phyloP scores from a whole-genome alignment of 1,140 invertebrate genomes.

The Drusus annulatus region DNA sequence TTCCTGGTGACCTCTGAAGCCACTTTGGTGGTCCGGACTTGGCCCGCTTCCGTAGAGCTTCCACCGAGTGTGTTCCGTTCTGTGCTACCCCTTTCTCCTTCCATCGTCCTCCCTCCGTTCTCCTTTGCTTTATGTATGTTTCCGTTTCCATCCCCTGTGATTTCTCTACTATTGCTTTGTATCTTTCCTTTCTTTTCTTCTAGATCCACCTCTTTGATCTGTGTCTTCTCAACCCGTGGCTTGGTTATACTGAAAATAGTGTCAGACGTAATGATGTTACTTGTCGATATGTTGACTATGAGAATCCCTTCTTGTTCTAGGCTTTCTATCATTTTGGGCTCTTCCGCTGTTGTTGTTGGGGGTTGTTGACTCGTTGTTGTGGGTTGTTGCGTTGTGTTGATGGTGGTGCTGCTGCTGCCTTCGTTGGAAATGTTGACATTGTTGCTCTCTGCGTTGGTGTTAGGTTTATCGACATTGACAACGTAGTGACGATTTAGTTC shows the following conservation, averaged over 20 bases:
- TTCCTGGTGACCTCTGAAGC: slow-evolving; percentile 50
- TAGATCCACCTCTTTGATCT: slow-evolving; percentile 45
- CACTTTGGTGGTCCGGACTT: background rate
- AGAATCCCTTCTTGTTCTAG: slow-evolving; percentile 70
- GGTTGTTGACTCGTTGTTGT: background rate
- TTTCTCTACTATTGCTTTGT: slow-evolving; percentile 71
- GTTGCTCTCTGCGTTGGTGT: slow-evolving; percentile 21
- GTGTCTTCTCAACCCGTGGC: slow-evolving; percentile 15
- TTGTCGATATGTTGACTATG: slow-evolving; percentile 68
- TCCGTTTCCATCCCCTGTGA: slow-evolving; percentile 68
- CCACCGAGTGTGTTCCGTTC: slow-evolving; percentile 23
- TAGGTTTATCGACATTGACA: background rate
- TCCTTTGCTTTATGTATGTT: slow-evolving; percentile 67
- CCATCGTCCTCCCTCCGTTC: slow-evolving; percentile 61
- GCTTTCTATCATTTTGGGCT: slow-evolving; percentile 60
- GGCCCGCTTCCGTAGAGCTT: slow-evolving; percentile 18
- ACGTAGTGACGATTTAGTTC: slow-evolving; percentile 44
- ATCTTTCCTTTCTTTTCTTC: slow-evolving; percentile 70
- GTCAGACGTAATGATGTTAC: slow-evolving; percentile 68
- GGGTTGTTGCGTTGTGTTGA: slow-evolving; percentile 10
- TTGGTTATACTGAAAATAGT: slow-evolving; percentile 48
- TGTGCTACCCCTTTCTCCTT: slow-evolving; percentile 9
- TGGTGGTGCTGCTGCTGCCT: no score
- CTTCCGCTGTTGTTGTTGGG: slow-evolving; percentile 20
- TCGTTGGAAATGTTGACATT: background rate